Conservation (phyloP, 2,113 vertebrate species). For the Dicerorhinus sumatrensis region DNA sequence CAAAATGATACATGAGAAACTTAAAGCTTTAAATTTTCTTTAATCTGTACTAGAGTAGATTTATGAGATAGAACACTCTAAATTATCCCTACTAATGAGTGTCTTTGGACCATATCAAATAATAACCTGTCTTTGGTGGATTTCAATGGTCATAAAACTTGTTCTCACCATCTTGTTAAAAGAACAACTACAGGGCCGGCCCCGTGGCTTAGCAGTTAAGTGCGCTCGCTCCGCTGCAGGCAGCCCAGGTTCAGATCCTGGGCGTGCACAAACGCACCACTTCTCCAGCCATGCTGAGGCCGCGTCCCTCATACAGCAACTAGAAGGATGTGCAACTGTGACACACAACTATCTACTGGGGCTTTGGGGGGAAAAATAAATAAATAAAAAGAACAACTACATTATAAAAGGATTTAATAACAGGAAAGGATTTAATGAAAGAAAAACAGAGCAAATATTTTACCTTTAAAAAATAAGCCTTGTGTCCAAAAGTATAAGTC, state of each 20-base stretch:
- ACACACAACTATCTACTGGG: too few species aligned
- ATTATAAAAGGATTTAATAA: constrained; percentile 43
- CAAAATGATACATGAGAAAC: constrained; percentile 31
- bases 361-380: too few species aligned
- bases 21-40: constrained; percentile 55
- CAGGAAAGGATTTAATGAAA: constrained; percentile 57
- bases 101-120: constrained; percentile 44
- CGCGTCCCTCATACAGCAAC: too few species aligned
- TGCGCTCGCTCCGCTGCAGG: too few species aligned
- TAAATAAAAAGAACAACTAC: constrained; percentile 24
- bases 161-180: constrained; percentile 43
- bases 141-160: constrained; percentile 47
- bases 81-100: constrained; percentile 39
- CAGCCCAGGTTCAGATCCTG: too few species aligned
- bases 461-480: constrained; percentile 36
- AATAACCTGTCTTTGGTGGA: constrained; percentile 41
- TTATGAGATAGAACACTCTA: constrained; percentile 34
- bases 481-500: neutral
- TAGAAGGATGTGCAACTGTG: too few species aligned
- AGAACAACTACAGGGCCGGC: neutral
- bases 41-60: constrained; percentile 12
- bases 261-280: too few species aligned
- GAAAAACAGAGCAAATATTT: constrained; percentile 34
- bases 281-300: too few species aligned
- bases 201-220: too few species aligned